phyloP scores from a whole-genome alignment of 1,140 invertebrate species.

The Trichonephila clavipes region DNA sequence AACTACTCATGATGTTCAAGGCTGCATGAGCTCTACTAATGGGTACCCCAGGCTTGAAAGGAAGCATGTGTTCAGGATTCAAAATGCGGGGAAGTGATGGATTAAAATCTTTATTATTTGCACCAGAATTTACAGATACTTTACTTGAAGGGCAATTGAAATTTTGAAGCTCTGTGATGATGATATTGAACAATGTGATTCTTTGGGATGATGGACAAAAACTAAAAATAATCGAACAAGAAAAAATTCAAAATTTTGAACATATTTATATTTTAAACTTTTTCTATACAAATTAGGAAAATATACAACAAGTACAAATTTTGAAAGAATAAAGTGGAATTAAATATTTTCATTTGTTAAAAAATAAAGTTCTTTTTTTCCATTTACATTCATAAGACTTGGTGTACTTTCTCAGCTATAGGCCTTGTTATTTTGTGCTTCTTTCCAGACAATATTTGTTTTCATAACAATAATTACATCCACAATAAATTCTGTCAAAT shows the following conservation, averaged over 20 bases:
- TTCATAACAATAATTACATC: too few relatives aligned
- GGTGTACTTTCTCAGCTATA: too few relatives aligned
- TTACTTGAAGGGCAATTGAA: slow-evolving; percentile 77
- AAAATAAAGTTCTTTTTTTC: too few relatives aligned
- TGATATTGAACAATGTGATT: slow-evolving; percentile 90
- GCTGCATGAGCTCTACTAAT: slow-evolving; percentile 90
- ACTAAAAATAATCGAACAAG: slow-evolving; percentile 77
- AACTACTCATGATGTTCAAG: slow-evolving; percentile 91
- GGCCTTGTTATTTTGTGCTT: too few relatives aligned
- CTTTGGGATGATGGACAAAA: slow-evolving; percentile 87
- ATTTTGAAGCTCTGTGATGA: slow-evolving; percentile 85
- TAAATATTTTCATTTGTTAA: too few relatives aligned
- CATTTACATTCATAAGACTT: too few relatives aligned
- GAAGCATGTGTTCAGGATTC: slow-evolving; percentile 90
- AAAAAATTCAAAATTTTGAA: neutral
- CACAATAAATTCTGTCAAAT: too few relatives aligned
- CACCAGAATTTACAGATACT: slow-evolving; percentile 76
- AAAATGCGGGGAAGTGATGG: slow-evolving; percentile 82
- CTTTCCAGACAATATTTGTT: too few relatives aligned
- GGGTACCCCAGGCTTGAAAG: slow-evolving; percentile 86
- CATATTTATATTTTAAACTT: too few relatives aligned
- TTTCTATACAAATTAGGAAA: too few relatives aligned
- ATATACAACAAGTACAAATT: too few relatives aligned
- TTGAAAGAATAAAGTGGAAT: too few relatives aligned
- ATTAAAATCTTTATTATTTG: slow-evolving; percentile 75